Evolutionary conservation across 2,797 vertebrate genomes (phyloP).

Genomic region (Euthynnus affinis): DNA sequence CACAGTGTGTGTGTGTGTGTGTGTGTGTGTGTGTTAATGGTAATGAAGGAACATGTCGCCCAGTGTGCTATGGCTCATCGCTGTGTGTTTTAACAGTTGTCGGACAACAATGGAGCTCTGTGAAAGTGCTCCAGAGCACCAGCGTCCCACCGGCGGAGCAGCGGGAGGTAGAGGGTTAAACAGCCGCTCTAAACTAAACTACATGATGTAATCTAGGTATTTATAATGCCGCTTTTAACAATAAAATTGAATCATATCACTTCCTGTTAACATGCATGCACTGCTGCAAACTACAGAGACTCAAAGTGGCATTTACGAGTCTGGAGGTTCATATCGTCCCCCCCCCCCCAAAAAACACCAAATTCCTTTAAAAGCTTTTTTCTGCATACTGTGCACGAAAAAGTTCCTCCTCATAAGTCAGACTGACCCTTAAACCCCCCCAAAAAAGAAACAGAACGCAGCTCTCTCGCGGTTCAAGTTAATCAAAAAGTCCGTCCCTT

Average conservation of each 20-base stretch:
- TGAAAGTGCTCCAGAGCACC: neutral
- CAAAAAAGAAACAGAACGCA: neutral
- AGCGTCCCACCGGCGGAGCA: neutral
- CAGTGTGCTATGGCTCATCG: too few relatives aligned
- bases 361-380: constrained; percentile 1
- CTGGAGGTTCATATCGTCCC: neutral
- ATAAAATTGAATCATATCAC: constrained; percentile 17
- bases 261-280: constrained; percentile 31
- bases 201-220: neutral
- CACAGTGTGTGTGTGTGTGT: too few relatives aligned
- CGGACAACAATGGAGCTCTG: too few relatives aligned
- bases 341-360: neutral
- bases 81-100: too few relatives aligned
- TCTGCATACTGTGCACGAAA: neutral
- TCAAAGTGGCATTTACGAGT: neutral
- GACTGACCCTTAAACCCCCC: neutral
- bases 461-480: constrained; percentile 52
- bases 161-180: neutral
- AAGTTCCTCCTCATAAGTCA: neutral
- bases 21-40: too few relatives aligned
- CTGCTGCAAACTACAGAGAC: neutral
- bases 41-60: too few relatives aligned
- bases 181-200: neutral
- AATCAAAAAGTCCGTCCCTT: constrained; percentile 75
- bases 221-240: neutral